Base-by-base conservation (phyloP, 2,113 vertebrate species). In the Rhea americana region DNA sequence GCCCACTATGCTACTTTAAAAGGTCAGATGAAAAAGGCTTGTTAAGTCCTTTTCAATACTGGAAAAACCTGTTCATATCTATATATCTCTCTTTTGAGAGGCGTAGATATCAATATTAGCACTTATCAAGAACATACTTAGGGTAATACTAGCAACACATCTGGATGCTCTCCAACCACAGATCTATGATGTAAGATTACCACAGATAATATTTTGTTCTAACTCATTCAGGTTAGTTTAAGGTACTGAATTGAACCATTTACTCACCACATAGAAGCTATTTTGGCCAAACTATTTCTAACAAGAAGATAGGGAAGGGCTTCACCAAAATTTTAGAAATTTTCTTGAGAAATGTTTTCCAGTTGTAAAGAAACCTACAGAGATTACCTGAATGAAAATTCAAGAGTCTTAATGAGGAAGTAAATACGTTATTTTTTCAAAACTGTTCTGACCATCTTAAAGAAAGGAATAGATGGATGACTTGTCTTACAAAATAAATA, bases 11-110 rank as follows among this genome's bases (percentile, higher is more conserved):
- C 91, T 95, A 89, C 95, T 96, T 97, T 96, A 92, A 97, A 98
- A 98, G 96, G 97, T 98, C 96, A 97, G 93, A 89, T 95, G 93
- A 97, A 96, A 96, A 97, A 87, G 86, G 78, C 82, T 79, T 94
- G 80, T 87, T 96, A 94, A 95, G 87, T 95, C 76, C 83, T 87
- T 63, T 93, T 94, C 94, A 95, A 18, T 88, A 89, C 85, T 91
- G 88, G 85, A 93, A 86, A 89, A 96, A 74, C 24, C 71, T 91
- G 9, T 91, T 95, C 94, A 75, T 79, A 51, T 82, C 74, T 76
- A 84, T 92, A 56, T 63, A 68, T 93, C 39, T 95, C 58, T 73
- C 94, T 87, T 66, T 91, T 79, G 87, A 93, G 94, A 96, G 82
- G 47, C 65, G 70, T 17, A 26, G 63, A 79, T 94, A 94, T 93